These are phyloP conservation scores for Anthophora plumipes DNA, from an alignment of 2,888 invertebrate species.

Conservation along the genomic window DNA sequence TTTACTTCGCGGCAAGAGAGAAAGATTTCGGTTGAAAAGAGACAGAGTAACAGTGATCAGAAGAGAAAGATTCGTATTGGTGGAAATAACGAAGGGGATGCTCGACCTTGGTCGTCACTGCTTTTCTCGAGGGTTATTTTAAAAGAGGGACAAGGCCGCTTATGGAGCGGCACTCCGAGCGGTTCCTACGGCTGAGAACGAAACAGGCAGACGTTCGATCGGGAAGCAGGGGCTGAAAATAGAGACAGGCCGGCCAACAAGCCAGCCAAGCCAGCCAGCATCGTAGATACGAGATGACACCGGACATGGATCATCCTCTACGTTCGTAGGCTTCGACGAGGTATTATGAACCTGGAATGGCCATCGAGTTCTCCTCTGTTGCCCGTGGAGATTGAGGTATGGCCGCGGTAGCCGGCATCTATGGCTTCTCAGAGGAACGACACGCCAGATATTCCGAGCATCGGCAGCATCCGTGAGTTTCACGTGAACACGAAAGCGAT, in stretches of 20 bases:
- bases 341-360: constrained; percentile 67
- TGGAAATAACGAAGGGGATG: constrained; percentile 15
- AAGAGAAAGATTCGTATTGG: background rate
- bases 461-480: constrained; percentile 79
- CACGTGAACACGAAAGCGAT: constrained; percentile 37
- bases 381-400: constrained; percentile 77
- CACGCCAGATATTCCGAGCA: constrained; percentile 78
- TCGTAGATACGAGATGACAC: constrained; percentile 43
- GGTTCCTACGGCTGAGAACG: constrained; percentile 49
- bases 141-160: constrained; percentile 62
- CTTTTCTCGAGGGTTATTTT: constrained; percentile 47
- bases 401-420: constrained; percentile 84
- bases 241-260: constrained; percentile 33
- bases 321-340: constrained; percentile 44
- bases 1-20: background rate
- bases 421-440: constrained; percentile 82
- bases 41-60: background rate
- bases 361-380: constrained; percentile 56
- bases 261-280: too few species aligned
- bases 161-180: constrained; percentile 55
- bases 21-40: background rate
- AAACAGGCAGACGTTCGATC: constrained; percentile 50
- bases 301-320: constrained; percentile 47
- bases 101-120: constrained; percentile 39
- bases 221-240: constrained; percentile 48